A percentile compares a stretch with the other conserved stretches of the same genome.
Conservation (phyloP, 2,113 vertebrate genomes). For the Nerophis lumbriciformis region DNA sequence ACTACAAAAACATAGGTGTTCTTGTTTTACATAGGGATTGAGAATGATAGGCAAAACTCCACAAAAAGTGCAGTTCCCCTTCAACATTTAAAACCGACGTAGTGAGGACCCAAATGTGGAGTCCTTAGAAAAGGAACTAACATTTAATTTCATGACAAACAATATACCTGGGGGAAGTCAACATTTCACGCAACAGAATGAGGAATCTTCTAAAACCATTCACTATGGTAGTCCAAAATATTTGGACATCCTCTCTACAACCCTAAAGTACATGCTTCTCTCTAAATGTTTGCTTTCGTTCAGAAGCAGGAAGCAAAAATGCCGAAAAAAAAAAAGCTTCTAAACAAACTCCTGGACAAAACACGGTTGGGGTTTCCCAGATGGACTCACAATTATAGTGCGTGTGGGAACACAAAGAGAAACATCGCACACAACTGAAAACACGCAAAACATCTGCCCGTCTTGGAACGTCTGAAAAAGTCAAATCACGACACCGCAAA, state of each 20-base stretch:
- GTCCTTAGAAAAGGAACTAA: slow-evolving; percentile 17
- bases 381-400: slow-evolving; percentile 34
- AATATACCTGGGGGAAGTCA: slow-evolving; percentile 46
- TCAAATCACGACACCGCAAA: neutral
- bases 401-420: slow-evolving; percentile 24
- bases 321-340: slow-evolving; percentile 24
- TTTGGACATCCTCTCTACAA: slow-evolving; percentile 28
- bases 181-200: slow-evolving; percentile 14
- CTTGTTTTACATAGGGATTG: too few relatives aligned
- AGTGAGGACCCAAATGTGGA: neutral
- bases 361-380: slow-evolving; percentile 50
- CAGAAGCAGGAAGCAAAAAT: slow-evolving; percentile 25
- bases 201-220: slow-evolving; percentile 33
- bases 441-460: slow-evolving; percentile 9
- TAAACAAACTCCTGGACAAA: slow-evolving; percentile 26
- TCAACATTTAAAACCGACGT: neutral
- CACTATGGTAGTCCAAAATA: slow-evolving; percentile 22
- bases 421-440: slow-evolving; percentile 17
- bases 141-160: slow-evolving; percentile 13
- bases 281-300: slow-evolving; percentile 24
- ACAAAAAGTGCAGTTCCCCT: too few relatives aligned
- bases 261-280: slow-evolving; percentile 3
- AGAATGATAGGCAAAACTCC: too few relatives aligned
- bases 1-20: too few relatives aligned
- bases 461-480: neutral